A percentile compares a stretch with the other conserved stretches of the same genome.
Conservation (phyloP, 2,888 invertebrate genomes). For the Hypercompe scribonia region DNA sequence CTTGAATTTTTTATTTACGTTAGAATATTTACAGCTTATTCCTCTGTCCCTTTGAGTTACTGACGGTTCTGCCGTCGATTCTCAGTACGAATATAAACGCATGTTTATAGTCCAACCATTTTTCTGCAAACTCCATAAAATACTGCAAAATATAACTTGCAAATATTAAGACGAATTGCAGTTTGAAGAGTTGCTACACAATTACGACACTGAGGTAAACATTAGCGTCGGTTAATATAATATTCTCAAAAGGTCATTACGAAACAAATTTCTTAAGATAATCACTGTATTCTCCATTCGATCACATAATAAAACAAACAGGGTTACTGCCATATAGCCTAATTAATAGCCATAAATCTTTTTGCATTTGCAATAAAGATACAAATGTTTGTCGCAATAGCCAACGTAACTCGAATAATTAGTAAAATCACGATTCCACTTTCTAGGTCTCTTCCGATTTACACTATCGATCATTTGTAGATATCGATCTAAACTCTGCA, state of each 20-base stretch:
- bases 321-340: constrained; percentile 62
- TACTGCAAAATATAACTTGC: constrained; percentile 57
- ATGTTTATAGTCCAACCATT: constrained; percentile 60
- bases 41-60: constrained; percentile 61
- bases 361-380: constrained; percentile 74
- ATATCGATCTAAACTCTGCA: constrained; percentile 74
- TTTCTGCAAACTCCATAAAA: constrained; percentile 60
- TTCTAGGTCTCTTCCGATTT: constrained; percentile 76
- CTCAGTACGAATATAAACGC: constrained; percentile 62
- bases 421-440: constrained; percentile 82
- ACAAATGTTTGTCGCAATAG: constrained; percentile 77
- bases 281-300: constrained; percentile 67
- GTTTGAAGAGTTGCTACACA: constrained; percentile 20
- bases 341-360: constrained; percentile 78
- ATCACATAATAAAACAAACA: constrained; percentile 76
- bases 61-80: constrained; percentile 61
- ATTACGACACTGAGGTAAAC: constrained; percentile 42
- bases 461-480: constrained; percentile 76
- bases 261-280: constrained; percentile 72
- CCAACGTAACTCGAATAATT: constrained; percentile 79
- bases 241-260: constrained; percentile 71
- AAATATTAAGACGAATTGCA: constrained; percentile 34
- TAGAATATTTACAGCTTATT: constrained; percentile 67
- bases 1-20: constrained; percentile 54
- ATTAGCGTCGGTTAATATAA: constrained; percentile 68